Base-by-base conservation (phyloP, 2,113 vertebrate genomes). In the Brevimyrus niger region DNA sequence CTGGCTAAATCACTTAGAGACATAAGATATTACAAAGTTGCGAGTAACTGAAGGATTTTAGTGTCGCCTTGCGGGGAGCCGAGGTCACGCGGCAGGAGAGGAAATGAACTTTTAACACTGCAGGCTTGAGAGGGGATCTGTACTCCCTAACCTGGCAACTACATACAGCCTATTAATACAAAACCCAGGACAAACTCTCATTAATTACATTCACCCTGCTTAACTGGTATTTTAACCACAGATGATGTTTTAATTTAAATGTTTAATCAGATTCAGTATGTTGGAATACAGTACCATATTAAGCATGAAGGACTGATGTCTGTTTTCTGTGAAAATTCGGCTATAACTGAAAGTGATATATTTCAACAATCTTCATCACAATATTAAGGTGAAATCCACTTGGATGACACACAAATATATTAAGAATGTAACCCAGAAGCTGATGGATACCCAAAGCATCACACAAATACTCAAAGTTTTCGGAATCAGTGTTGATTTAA, bases 11-110 rank as follows among this genome's bases (percentile, higher is more conserved):
- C 61, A 69, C 61, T 69, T 69, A 69, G 61, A 31, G 61, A 69
- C 61, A 31, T 31, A 69, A 69, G 9, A 69, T 69, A 69, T 69
- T 69, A 69, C n/a, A 69, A 31, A 92, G 92, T 91, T 94, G 92
- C 93, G 90, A 93, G 93, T 95, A 94, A 94, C 93, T 93, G 94
- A 95, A 94, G 95, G 93, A 90, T 96, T 96, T 96, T 95, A 96
- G 95, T 96, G 95, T 94, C 95, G 61, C 61, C 95, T 95, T 91
- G 91, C 93, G 93, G 95, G 95, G 94, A 93, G 92, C 90, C 92
- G 94, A 91, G 95, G 96, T 96, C 95, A 96, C 93, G 91, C 93
- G 92, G 91, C 93, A 96, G 95, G 86, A 92, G 90, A 93, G 92
- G 93, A 94, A 91, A 94, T 92, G 93, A 94, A 93, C 92, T 93